Base-by-base conservation (phyloP, 2,113 vertebrate genomes). In the Gobius niger region DNA sequence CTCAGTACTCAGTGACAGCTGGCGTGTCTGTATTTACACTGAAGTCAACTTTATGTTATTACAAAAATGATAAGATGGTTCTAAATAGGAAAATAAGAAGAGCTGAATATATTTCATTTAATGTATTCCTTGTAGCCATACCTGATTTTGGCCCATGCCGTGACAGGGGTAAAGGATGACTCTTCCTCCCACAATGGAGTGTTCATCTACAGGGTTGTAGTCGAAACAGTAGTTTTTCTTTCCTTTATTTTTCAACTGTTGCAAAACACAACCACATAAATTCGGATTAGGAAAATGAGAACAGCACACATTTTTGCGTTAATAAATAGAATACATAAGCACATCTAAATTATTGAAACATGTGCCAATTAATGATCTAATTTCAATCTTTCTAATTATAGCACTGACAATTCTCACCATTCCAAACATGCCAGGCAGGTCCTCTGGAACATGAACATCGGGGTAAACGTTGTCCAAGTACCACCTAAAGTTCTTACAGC, bases 111-210 rank as follows among this genome's bases (percentile, higher is more conserved):
- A n/a, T n/a, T n/a, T n/a, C n/a, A n/a, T n/a, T n/a, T n/a, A n/a
- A n/a, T n/a, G n/a, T n/a, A n/a, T 34, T 2, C 24, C 24, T 34
- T 3, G 24, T 34, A 34, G 5, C 5, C 57, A 42, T 87, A 99
- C 98, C 95, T 99, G 98, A 90, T 99, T 99, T 90, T 98, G 96
- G 47, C 98, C 98, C 96, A 98, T 93, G 66, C 98, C 97, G 0
- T 99, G 98, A 84, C 98, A 99, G 0, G 63, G 77, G 75, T 99
- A 99, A 14, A 99, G 79, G 88, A 94, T 92, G 87, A 99, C 82
- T 65, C 91, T 90, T 16, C 94, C 87, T 51, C 96, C 97, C 0
- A 71, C 87, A n/a, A 94, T 7, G 0, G 86, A 73, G 70, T 94
- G 85, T 0, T 99, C 96, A 77, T 84, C 91, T 3, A 69, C 34